These are phyloP conservation scores for Eptatretus atami DNA, from an alignment of 2,797 vertebrate genomes.

Conservation along the genomic window DNA sequence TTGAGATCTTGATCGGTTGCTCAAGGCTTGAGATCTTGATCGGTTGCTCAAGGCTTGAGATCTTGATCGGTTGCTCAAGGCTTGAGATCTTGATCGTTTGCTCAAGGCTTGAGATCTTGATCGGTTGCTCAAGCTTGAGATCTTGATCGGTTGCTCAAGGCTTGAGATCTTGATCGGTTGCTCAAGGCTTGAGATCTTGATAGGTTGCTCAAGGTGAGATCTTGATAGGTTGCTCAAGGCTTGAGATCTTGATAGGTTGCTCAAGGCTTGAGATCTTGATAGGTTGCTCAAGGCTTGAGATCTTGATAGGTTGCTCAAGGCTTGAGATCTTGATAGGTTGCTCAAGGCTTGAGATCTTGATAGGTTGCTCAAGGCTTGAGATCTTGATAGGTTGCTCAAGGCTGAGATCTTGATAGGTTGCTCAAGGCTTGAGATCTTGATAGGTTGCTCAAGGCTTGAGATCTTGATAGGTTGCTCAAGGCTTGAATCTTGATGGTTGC, in stretches of 20 bases:
- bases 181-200: background rate
- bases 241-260: background rate
- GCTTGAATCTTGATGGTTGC: background rate
- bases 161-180: background rate
- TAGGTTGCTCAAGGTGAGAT: background rate
- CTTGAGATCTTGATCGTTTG: background rate
- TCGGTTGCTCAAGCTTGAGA: background rate
- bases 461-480: background rate
- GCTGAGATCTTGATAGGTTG: background rate
- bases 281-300: background rate
- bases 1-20: background rate
- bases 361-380: background rate
- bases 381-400: background rate
- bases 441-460: background rate
- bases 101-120: background rate
- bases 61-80: background rate
- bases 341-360: background rate
- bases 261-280: background rate
- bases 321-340: background rate
- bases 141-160: background rate
- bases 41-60: background rate
- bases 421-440: background rate
- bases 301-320: background rate
- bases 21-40: background rate
- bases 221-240: background rate